Percentiles rank a stretch among this genome's conserved stretches.
phyloP scores from a whole-genome alignment of 2,797 vertebrate genomes.

The Gallinago stenura region DNA sequence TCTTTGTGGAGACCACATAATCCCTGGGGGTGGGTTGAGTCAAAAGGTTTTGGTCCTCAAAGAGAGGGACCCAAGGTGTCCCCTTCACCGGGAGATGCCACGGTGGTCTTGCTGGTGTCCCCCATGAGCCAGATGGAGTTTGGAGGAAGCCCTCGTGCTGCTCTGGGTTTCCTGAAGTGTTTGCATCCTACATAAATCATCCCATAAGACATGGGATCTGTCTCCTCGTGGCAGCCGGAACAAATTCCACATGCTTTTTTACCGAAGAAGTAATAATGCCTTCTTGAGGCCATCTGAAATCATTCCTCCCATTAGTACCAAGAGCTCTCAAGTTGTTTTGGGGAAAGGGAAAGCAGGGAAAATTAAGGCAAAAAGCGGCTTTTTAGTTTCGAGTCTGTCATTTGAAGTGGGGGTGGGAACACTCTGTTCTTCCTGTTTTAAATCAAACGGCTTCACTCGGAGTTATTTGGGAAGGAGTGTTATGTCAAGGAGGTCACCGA shows the following conservation, averaged over 20 bases:
- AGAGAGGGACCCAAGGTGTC: accelerated
- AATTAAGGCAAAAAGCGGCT: not conserved
- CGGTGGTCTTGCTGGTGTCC: accelerated
- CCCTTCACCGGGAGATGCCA: accelerated
- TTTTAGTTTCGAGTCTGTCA: not conserved
- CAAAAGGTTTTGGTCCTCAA: not conserved
- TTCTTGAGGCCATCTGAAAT: conserved; percentile 8
- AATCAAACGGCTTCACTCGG: not conserved
- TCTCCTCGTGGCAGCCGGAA: not conserved
- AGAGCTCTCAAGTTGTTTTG: not conserved
- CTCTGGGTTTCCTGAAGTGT: not conserved
- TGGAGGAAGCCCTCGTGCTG: not conserved
- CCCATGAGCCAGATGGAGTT: not conserved
- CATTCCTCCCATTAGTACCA: not conserved
- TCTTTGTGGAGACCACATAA: not conserved
- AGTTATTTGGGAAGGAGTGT: not conserved
- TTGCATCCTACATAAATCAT: not conserved
- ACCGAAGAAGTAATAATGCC: not conserved
- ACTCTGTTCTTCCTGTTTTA: no score
- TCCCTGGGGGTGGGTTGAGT: not conserved
- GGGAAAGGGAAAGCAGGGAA: conserved; percentile 2
- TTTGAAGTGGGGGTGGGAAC: not conserved
- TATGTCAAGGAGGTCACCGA: not conserved
- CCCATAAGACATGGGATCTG: not conserved
- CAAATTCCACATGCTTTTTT: not conserved